Percentiles rank a stretch among this genome's conserved stretches.
These are phyloP conservation scores for Diloba caeruleocephala DNA, from an alignment of 2,888 invertebrate genomes.

Conservation along the genomic window DNA sequence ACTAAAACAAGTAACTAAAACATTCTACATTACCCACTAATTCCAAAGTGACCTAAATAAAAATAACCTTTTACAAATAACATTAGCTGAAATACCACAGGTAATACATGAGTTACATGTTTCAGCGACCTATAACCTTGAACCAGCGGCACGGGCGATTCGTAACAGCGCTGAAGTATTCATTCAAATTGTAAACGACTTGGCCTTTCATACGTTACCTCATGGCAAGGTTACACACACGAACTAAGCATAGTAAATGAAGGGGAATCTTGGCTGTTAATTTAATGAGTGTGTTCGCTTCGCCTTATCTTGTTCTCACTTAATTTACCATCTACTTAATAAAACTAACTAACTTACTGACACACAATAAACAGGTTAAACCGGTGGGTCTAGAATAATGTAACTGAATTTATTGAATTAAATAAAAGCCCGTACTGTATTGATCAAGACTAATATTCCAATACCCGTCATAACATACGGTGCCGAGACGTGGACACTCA, in stretches of 20 bases:
- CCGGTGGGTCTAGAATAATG: too few relatives aligned
- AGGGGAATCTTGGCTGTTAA: background rate
- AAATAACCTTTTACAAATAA: background rate
- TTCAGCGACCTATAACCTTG: constrained; percentile 47
- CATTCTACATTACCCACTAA: background rate
- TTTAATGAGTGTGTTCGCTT: constrained; percentile 4
- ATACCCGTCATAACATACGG: too few relatives aligned
- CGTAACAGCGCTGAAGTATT: constrained; percentile 47
- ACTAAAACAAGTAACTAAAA: too few relatives aligned
- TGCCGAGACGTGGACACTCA: too few relatives aligned
- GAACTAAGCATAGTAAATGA: constrained; percentile 8
- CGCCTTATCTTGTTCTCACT: too few relatives aligned
- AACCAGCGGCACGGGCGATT: constrained; percentile 23
- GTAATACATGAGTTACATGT: constrained; percentile 22
- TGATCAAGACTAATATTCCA: too few relatives aligned
- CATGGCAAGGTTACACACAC: constrained; percentile 27
- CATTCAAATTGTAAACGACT: constrained; percentile 52
- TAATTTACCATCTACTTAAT: too few relatives aligned
- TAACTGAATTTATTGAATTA: too few relatives aligned
- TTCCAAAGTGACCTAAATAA: background rate
- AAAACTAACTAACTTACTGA: too few relatives aligned
- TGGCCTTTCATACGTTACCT: constrained; percentile 25
- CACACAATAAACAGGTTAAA: too few relatives aligned
- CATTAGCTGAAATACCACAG: background rate
- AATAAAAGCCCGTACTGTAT: too few relatives aligned